These are phyloP conservation scores for Solenopsis invicta DNA, from an alignment of 1,140 invertebrate species.

Conservation along the genomic window DNA sequence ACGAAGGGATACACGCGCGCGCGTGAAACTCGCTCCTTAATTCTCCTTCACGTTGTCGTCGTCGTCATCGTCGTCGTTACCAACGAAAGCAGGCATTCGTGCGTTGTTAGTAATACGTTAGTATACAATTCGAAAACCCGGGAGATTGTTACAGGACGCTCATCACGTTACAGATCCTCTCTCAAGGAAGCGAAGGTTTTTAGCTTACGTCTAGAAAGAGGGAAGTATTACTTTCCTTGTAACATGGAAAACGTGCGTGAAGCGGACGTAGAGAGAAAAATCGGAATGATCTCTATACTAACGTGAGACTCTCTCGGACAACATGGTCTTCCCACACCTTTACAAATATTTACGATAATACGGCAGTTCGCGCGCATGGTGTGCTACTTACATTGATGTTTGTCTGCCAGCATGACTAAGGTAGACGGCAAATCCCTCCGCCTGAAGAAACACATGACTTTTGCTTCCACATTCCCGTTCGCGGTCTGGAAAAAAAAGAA, in stretches of 20 bases:
- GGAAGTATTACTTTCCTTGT: constrained; percentile 21
- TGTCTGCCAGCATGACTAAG: constrained; percentile 98
- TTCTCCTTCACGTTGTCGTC: too few relatives aligned
- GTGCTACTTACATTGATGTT: constrained; percentile 97
- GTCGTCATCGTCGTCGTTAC: neutral
- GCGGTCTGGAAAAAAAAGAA: constrained; percentile 91
- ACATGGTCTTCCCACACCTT: constrained; percentile 10
- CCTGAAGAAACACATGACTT: constrained; percentile 99
- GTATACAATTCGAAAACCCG: constrained; percentile 1
- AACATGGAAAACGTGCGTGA: neutral
- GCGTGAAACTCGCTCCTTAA: neutral
- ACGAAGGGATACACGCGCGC: neutral
- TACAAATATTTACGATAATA: constrained; percentile 40
- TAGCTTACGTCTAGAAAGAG: constrained; percentile 22
- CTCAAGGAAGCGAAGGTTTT: neutral
- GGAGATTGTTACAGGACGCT: neutral
- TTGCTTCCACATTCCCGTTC: constrained; percentile 99
- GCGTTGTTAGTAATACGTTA: constrained; percentile 42
- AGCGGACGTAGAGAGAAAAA: constrained; percentile 2
- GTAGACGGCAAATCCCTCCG: constrained; percentile 97
- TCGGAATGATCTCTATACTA: constrained; percentile 16
- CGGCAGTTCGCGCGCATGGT: neutral
- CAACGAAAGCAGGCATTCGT: neutral
- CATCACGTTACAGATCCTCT: neutral
- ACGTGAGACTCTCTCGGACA: neutral